Percentiles rank a stretch among this genome's conserved stretches.
Evolutionary conservation across 92 coral and sea anemone species (phyloP).

Genomic region (Meandrina meandrites): DNA sequence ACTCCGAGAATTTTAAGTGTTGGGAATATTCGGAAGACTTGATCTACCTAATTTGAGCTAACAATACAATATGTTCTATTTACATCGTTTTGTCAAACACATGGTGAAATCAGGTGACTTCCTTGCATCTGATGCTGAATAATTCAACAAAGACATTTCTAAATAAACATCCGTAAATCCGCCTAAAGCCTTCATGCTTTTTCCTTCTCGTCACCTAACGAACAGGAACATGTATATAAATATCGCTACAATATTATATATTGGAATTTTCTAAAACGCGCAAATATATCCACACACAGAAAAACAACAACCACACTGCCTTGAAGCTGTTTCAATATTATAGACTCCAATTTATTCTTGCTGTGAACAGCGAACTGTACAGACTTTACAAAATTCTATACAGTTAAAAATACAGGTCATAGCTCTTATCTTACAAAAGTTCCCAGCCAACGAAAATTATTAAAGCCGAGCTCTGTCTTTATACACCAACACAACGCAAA

Average conservation of each 20-base stretch:
- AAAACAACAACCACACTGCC: constrained; percentile 37
- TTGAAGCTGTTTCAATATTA: constrained; percentile 41
- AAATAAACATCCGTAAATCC: constrained; percentile 57
- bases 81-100: constrained; percentile 47
- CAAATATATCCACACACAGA: constrained; percentile 1
- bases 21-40: background rate
- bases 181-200: constrained; percentile 11
- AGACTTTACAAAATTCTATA: constrained; percentile 94
- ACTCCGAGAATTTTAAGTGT: background rate
- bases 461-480: constrained; percentile 33
- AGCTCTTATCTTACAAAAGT: constrained; percentile 86
- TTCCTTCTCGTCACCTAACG: background rate
- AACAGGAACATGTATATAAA: background rate
- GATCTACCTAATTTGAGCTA: background rate
- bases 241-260: background rate
- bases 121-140: constrained; percentile 52
- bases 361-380: constrained; percentile 84
- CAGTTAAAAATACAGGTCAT: constrained; percentile 86
- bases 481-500: constrained; percentile 48
- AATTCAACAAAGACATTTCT: constrained; percentile 51
- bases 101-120: constrained; percentile 55
- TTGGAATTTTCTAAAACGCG: background rate
- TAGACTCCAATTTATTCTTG: constrained; percentile 70
- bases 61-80: constrained; percentile 16
- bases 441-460: constrained; percentile 36